Base-by-base conservation (phyloP, 2,797 vertebrate species). In the Enteromius viviparus region DNA sequence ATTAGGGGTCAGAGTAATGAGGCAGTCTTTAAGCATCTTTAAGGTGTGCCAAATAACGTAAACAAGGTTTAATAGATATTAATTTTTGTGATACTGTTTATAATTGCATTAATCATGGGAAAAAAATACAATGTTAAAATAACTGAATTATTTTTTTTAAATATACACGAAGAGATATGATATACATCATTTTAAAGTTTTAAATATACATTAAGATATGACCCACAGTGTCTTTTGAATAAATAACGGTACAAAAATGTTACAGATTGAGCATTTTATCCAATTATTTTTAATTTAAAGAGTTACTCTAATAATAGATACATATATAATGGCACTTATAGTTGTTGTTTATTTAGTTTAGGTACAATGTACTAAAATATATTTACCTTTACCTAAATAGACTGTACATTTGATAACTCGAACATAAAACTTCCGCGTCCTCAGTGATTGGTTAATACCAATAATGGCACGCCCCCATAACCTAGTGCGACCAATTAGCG, bases 361-460 rank as follows among this genome's bases (percentile, higher is more conserved):
- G 6, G 32, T 1, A 40, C n/a, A 26, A 5, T 5, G n/a, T 58
- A 17, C 32, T 58, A 40, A 75, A 58, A 17, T n/a, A 1, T 34
- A 58, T 76, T 58, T 0, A 37, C 14, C 55, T 40, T 32, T 32
- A 32, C 29, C 29, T 1, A 58, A 34, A 42, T 42, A 42, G 2
- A 1, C 9, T 21, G 21, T 51, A 1, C 6, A 75, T 58, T 40
- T 76, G 3, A 58, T 37, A 58, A 55, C n/a, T 51, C 3, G 8
- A 69, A 5, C 2, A 75, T 19, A 4, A 60, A 60, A 51, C 45
- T 23, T 83, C 62, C 47, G 49, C 26, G 32, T 32, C 14, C 26
- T 55, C 7, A 58, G 19, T 49, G 49, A 70, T 83, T 83, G 74
- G 81, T 26, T 70, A 60, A 70, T 58, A 47, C 32, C 14, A 26